phyloP scores from a whole-genome alignment of 1,140 invertebrate species.

The Musca domestica region DNA sequence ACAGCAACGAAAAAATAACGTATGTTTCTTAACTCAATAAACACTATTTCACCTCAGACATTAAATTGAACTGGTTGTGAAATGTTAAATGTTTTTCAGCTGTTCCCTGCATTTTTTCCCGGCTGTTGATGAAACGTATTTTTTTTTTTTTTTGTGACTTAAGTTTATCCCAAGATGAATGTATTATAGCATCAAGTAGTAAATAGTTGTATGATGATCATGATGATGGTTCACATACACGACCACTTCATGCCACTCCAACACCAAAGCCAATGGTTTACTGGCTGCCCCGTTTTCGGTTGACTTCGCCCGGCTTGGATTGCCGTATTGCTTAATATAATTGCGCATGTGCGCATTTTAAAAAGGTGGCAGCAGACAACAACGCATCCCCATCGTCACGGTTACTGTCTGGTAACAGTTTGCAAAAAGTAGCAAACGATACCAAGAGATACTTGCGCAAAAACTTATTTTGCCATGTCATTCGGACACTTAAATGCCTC shows the following conservation, averaged over 20 bases:
- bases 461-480: conserved; percentile 5
- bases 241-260: no score
- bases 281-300: no score
- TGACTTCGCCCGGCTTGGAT: no score
- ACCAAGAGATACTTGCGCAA: background rate
- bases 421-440: background rate
- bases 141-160: no score
- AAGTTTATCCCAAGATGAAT: no score
- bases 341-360: no score
- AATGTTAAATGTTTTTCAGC: conserved; percentile 1
- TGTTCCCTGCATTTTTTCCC: background rate
- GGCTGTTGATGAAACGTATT: background rate
- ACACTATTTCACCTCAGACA: conserved; percentile 8
- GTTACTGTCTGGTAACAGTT: conserved; percentile 1
- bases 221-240: no score
- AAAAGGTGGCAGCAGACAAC: no score
- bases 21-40: conserved; percentile 18
- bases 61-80: conserved; percentile 12
- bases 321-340: no score
- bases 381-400: background rate
- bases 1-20: background rate
- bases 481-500: background rate
- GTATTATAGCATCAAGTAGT: no score
- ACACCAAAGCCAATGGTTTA: no score
- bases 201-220: no score